Percentiles rank a stretch among this genome's conserved stretches.
phyloP scores from a whole-genome alignment of 92 coral and sea anemone genomes.

The Porites rus region DNA sequence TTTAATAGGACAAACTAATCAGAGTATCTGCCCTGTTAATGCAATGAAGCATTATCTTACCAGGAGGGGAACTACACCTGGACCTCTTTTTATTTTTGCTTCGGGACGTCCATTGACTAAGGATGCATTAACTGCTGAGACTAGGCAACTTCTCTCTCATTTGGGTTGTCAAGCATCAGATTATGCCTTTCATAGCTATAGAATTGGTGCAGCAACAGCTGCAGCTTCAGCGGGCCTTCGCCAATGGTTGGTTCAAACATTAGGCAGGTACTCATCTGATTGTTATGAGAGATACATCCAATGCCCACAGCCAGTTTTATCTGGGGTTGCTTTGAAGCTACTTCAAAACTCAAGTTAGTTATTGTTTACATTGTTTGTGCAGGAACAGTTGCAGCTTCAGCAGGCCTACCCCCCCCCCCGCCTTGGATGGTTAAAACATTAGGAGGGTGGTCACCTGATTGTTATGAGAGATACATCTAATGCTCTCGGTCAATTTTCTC shows the following conservation, averaged over 20 bases:
- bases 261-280: slow-evolving; percentile 17
- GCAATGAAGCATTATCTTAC: slow-evolving; percentile 44
- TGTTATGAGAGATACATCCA: slow-evolving; percentile 30
- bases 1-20: slow-evolving; percentile 12
- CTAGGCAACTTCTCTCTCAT: slow-evolving; percentile 27
- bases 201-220: slow-evolving; percentile 60
- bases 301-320: slow-evolving; percentile 36
- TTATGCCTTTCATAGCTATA: slow-evolving; percentile 46
- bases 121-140: slow-evolving; percentile 26
- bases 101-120: slow-evolving; percentile 52
- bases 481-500: too few species aligned
- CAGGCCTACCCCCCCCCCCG: slow-evolving; percentile 8
- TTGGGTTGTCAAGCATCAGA: slow-evolving; percentile 35
- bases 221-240: slow-evolving; percentile 31
- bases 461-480: too few species aligned
- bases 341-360: background rate
- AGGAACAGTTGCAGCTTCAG: slow-evolving; percentile 11
- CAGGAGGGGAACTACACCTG: slow-evolving; percentile 13
- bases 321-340: slow-evolving; percentile 21
- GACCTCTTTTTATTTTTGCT: slow-evolving; percentile 54
- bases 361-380: too few species aligned
- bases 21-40: slow-evolving; percentile 43
- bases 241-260: slow-evolving; percentile 35
- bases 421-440: slow-evolving; percentile 41
- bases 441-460: slow-evolving; percentile 15